Evolutionary conservation across 2,113 vertebrate species (phyloP).

Genomic region (Hystrix cristata): DNA sequence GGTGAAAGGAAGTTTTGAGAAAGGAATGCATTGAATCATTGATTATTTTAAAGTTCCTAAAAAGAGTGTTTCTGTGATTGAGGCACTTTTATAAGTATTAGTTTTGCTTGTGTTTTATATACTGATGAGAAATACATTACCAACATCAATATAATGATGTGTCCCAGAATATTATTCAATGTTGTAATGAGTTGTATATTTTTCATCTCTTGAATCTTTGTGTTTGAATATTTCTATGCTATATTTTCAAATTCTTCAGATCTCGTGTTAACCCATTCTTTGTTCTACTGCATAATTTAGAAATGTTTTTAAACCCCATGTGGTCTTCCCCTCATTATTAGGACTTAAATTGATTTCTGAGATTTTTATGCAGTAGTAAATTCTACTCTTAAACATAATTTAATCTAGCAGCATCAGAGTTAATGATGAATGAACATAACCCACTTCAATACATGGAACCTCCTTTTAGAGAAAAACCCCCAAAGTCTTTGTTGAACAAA

Average conservation of each 20-base stretch:
- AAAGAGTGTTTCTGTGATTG: neutral
- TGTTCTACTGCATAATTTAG: neutral
- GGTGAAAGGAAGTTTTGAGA: slow-evolving; percentile 11
- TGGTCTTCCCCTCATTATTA: neutral
- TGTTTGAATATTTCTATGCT: slow-evolving; percentile 5
- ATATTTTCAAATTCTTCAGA: slow-evolving; percentile 62
- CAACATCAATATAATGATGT: slow-evolving; percentile 54
- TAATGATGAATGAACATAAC: slow-evolving; percentile 75
- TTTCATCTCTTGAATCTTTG: slow-evolving; percentile 35
- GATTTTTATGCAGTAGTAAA: slow-evolving; percentile 54
- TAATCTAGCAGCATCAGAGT: slow-evolving; percentile 70
- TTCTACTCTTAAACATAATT: slow-evolving; percentile 40
- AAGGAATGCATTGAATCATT: slow-evolving; percentile 55
- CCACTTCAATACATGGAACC: slow-evolving; percentile 48
- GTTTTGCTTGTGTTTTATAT: slow-evolving; percentile 50
- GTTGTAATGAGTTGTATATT: slow-evolving; percentile 58
- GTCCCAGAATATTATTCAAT: slow-evolving; percentile 57
- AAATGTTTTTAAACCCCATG: slow-evolving; percentile 28
- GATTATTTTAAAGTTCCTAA: neutral
- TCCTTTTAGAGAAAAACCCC: slow-evolving; percentile 51
- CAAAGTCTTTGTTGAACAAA: slow-evolving; percentile 77
- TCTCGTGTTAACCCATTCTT: slow-evolving; percentile 10
- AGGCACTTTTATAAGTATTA: neutral
- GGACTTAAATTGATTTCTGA: slow-evolving; percentile 57
- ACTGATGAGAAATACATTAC: slow-evolving; percentile 59